Evolutionary conservation across 1,140 invertebrate genomes (phyloP), one percentile per base, ranked within the genome.

Genomic region (Heterodera carotae): DNA sequence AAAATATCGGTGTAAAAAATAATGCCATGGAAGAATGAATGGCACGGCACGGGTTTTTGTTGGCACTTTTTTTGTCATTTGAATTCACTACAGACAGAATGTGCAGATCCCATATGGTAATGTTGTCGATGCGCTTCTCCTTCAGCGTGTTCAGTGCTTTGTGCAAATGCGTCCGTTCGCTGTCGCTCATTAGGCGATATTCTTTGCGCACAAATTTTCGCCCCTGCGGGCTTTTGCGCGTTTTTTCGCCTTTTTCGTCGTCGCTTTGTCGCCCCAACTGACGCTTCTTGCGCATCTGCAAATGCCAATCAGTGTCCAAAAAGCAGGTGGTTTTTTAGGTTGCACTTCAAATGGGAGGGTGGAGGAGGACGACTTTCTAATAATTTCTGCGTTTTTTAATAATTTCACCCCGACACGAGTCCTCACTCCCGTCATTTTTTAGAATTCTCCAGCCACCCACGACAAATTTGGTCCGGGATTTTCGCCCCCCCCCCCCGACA

Each of bases 141-240:
- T 87, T 88, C 34, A 88, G 43, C 31, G 62, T 69, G 67, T 87
- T 88, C 87, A 87, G 84, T 43, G 86, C 85, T 12, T 76, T 62
- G 64, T 72, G 73, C 12, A 87, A 43, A 34, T 81, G 56, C 48
- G 43, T 62, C 53, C 85, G 69, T 73, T 87, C 86, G 22, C 80
- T 66, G 62, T 82, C 81, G 18, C 70, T 83, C 75, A 87, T 68
- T 83, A 86, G 84, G 64, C 85, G 81, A 29, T 84, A 82, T 67
- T 86, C 85, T 69, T 87, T 88, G 31, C 85, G 81, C 68, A 87
- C 85, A 36, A 64, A 33, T 56, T 85, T 85, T 59, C 34, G 59
- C 60, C 67, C 33, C 27, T 43, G 29, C 36, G 39, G 39, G 36
- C 53, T 67, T 39, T 77, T 43, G 5, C 39, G 39, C n/a, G 36